A percentile compares a stretch with the other conserved stretches of the same genome.
Evolutionary conservation across 2,888 invertebrate genomes (phyloP).

Genomic region (Drosophila nr. fundita): DNA sequence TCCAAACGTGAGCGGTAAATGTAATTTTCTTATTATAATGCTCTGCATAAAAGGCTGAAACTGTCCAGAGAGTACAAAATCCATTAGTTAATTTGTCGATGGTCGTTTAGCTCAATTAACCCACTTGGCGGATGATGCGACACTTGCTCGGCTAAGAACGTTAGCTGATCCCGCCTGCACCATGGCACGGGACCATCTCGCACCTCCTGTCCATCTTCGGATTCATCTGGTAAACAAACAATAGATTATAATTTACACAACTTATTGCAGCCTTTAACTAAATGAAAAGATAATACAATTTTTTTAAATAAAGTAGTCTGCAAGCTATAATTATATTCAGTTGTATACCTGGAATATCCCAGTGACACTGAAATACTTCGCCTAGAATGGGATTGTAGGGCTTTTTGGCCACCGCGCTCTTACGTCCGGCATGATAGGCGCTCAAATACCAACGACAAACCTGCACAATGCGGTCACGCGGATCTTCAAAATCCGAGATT

Average conservation of each 20-base stretch:
- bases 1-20: slow-evolving; percentile 98
- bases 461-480: slow-evolving; percentile 96
- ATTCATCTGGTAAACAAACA: slow-evolving; percentile 50
- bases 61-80: slow-evolving; percentile 85
- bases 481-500: slow-evolving; percentile 94
- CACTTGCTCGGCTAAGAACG: slow-evolving; percentile 99
- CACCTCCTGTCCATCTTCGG: slow-evolving; percentile 83
- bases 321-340: not conserved
- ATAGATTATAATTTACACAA: not conserved
- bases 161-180: slow-evolving; percentile 94
- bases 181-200: slow-evolving; percentile 96
- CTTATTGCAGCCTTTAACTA: not conserved
- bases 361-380: slow-evolving; percentile 96
- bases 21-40: slow-evolving; percentile 95
- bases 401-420: slow-evolving; percentile 98
- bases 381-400: slow-evolving; percentile 99
- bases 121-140: slow-evolving; percentile 99
- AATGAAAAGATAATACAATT: not conserved
- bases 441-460: slow-evolving; percentile 98
- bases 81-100: rapidly evolving
- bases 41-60: slow-evolving; percentile 99
- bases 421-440: slow-evolving; percentile 99
- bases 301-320: not conserved
- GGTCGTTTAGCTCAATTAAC: slow-evolving; percentile 38
- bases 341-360: slow-evolving; percentile 88